phyloP scores from a whole-genome alignment of 2,113 vertebrate species.

The Eublepharis macularius region DNA sequence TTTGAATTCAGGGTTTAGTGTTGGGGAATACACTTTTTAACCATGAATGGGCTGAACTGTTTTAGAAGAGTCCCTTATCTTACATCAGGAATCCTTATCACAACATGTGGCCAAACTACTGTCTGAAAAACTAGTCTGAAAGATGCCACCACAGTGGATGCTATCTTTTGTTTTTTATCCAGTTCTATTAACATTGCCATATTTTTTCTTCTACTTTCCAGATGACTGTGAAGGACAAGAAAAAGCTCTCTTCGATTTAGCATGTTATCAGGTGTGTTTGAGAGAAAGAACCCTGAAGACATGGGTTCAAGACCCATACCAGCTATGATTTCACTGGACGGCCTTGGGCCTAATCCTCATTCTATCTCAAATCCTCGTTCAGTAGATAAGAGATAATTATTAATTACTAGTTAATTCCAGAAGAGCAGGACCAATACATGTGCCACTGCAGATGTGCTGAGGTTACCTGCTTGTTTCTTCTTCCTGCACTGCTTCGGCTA shows the following conservation, averaged over 20 bases:
- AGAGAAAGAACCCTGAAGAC: background rate
- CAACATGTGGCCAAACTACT: background rate
- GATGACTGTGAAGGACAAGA: background rate
- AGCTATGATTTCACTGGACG: background rate
- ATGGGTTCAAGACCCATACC: background rate
- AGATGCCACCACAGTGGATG: background rate
- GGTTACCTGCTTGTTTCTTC: background rate
- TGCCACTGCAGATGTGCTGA: background rate
- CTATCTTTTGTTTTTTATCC: background rate
- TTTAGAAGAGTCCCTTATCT: background rate
- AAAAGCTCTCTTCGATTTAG: background rate
- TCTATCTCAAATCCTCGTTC: background rate
- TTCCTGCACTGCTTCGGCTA: background rate
- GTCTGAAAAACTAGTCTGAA: background rate
- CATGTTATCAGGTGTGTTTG: background rate
- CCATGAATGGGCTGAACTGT: background rate
- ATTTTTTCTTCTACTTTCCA: conserved; percentile 24
- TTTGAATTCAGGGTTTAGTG: background rate
- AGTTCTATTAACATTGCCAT: background rate
- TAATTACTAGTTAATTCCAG: background rate
- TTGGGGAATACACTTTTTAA: background rate
- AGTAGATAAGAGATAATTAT: background rate
- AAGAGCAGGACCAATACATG: background rate
- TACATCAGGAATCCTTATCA: background rate
- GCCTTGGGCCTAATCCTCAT: background rate